Conservation (phyloP, 2,888 invertebrate genomes). For the Drosophila barbarae region DNA sequence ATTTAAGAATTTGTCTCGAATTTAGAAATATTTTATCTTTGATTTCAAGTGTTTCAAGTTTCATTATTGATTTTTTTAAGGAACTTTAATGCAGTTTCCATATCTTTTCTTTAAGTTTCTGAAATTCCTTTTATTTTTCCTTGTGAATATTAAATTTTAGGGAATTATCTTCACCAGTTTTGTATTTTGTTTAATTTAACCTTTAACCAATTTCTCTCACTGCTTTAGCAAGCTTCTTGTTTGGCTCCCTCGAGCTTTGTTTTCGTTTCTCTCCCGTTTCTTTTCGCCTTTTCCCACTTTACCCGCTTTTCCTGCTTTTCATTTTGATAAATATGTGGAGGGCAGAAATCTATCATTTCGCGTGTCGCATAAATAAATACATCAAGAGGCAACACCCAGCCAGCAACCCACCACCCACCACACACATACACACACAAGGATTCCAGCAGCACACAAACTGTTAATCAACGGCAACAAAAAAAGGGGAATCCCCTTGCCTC, state of each 20-base stretch:
- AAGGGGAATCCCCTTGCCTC: slow-evolving; percentile 1
- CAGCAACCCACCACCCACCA: background rate
- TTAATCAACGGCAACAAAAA: slow-evolving; percentile 34
- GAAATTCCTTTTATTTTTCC: background rate
- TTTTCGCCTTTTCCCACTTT: slow-evolving; percentile 38
- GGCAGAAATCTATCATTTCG: slow-evolving; percentile 57
- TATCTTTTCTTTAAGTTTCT: background rate
- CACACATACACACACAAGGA: background rate
- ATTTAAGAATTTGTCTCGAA: too few species aligned
- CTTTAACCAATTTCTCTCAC: background rate
- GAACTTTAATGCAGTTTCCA: too few species aligned
- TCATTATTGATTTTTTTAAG: too few species aligned
- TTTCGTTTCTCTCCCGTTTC: slow-evolving; percentile 18
- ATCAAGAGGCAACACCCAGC: slow-evolving; percentile 29
- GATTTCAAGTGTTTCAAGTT: too few species aligned
- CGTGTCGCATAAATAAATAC: slow-evolving; percentile 59
- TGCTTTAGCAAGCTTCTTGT: background rate
- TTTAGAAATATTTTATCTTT: background rate
- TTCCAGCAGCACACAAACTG: slow-evolving; percentile 31
- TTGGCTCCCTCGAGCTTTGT: slow-evolving; percentile 26
- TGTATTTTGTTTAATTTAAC: background rate
- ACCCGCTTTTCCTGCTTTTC: slow-evolving; percentile 49
- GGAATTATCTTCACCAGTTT: background rate
- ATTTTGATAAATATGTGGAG: slow-evolving; percentile 55
- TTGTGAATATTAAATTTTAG: background rate